These are phyloP conservation scores for Steatocranus sp. DNA, from an alignment of 2,797 vertebrate species.

Conservation along the genomic window DNA sequence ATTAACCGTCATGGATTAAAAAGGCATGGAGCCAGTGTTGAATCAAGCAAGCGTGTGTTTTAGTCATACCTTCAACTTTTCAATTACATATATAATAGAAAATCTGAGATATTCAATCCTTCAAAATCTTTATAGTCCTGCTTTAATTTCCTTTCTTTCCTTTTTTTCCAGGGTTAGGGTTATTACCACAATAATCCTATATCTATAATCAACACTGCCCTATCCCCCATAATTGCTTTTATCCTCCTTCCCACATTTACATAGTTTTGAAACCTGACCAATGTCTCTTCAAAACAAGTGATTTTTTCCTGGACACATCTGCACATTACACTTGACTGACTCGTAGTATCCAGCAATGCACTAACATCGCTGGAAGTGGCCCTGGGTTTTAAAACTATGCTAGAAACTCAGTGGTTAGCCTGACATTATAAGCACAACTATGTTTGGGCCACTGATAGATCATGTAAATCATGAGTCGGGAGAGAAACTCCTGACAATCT, in stretches of 20 bases:
- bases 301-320: background rate
- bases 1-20: background rate
- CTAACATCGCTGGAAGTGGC: background rate
- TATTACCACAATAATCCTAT: background rate
- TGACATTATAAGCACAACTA: conserved; percentile 3
- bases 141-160: background rate
- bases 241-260: background rate
- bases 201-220: background rate
- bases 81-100: background rate
- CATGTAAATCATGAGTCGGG: conserved; percentile 23
- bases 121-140: background rate
- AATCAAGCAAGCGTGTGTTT: background rate
- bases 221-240: background rate
- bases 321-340: background rate
- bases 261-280: background rate
- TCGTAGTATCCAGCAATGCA: background rate
- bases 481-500: conserved; percentile 9
- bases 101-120: background rate
- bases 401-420: conserved; percentile 25
- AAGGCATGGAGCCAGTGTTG: background rate
- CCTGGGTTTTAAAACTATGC: conserved; percentile 12
- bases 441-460: conserved; percentile 28
- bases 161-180: background rate
- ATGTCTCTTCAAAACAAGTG: background rate
- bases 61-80: background rate